A percentile compares a stretch with the other conserved stretches of the same genome.
phyloP scores from a whole-genome alignment of 2,888 invertebrate genomes.

The Drosophila longiperda region DNA sequence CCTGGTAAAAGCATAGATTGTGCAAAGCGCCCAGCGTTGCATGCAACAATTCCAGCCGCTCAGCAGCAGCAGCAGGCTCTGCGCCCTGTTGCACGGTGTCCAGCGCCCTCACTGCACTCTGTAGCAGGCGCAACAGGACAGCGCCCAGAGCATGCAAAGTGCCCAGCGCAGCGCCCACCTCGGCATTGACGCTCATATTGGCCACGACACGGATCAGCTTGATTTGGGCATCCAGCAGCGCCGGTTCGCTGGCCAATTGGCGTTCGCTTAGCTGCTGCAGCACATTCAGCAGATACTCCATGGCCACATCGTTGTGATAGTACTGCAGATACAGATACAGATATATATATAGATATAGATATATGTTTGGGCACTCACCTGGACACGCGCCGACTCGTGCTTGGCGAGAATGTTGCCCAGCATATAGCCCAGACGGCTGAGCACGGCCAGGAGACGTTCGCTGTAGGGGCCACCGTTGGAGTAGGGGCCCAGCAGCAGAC shows the following conservation, averaged over 20 bases:
- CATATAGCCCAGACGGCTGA: slow-evolving; percentile 90
- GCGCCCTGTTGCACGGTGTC: slow-evolving; percentile 11
- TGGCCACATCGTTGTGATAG: slow-evolving; percentile 86
- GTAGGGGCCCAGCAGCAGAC: slow-evolving; percentile 84
- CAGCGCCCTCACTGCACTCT: slow-evolving; percentile 43
- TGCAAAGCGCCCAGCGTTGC: slow-evolving; percentile 93
- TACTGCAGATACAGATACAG: slow-evolving; percentile 84
- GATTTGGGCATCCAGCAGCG: slow-evolving; percentile 85
- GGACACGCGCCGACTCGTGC: slow-evolving; percentile 89
- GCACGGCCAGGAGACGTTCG: slow-evolving; percentile 82
- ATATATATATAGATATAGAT: background rate
- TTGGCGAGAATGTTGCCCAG: slow-evolving; percentile 94
- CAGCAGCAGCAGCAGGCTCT: slow-evolving; percentile 78
- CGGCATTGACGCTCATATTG: slow-evolving; percentile 92
- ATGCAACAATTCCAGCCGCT: slow-evolving; percentile 90
- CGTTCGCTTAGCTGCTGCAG: slow-evolving; percentile 86
- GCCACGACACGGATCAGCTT: slow-evolving; percentile 91
- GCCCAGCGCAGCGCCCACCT: slow-evolving; percentile 89
- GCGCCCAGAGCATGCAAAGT: slow-evolving; percentile 84
- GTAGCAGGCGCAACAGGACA: slow-evolving; percentile 83
- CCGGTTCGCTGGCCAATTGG: slow-evolving; percentile 67
- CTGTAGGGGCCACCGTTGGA: slow-evolving; percentile 61
- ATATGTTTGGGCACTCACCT: slow-evolving; percentile 83
- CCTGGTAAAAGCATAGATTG: slow-evolving; percentile 91
- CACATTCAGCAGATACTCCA: slow-evolving; percentile 86